Evolutionary conservation across 1,140 invertebrate species (phyloP).

Genomic region (Lepidurus arcticus): DNA sequence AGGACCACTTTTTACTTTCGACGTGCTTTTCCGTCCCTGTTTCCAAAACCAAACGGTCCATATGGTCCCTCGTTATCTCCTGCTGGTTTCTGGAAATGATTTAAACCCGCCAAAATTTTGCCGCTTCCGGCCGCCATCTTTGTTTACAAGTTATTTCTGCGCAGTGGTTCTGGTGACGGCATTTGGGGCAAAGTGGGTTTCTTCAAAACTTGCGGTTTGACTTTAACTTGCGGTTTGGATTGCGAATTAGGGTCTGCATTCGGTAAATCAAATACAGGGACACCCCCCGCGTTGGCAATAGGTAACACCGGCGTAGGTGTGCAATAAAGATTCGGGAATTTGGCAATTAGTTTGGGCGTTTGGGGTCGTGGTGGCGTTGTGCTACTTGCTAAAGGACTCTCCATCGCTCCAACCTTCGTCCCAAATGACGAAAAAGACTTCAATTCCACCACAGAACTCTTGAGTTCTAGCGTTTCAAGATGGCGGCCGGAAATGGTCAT

Average conservation of each 20-base stretch:
- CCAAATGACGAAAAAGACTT: constrained; percentile 22
- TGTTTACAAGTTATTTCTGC: neutral
- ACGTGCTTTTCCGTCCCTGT: neutral
- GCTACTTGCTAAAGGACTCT: constrained; percentile 25
- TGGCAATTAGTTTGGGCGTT: constrained; percentile 32
- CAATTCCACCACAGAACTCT: constrained; percentile 37
- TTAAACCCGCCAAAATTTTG: neutral
- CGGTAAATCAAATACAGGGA: constrained; percentile 40
- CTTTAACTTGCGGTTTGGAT: constrained; percentile 62
- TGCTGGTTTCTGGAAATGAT: neutral
- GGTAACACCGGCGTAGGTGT: constrained; percentile 42
- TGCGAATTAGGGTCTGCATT: constrained; percentile 39
- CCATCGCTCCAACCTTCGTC: neutral
- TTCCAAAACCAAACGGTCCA: constrained; percentile 12
- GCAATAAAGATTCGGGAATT: constrained; percentile 22
- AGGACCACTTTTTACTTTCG: neutral
- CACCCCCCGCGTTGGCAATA: constrained; percentile 51
- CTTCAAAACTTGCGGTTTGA: constrained; percentile 64
- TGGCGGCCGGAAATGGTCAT: neutral
- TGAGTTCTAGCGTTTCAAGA: neutral
- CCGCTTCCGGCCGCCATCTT: neutral
- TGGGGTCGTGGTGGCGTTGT: constrained; percentile 51
- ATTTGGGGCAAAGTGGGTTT: constrained; percentile 55
- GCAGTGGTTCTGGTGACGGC: constrained; percentile 25
- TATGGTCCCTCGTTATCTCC: neutral